A percentile compares a stretch with the other conserved stretches of the same genome.
These are phyloP conservation scores for Ophioninae sp. DNA, from an alignment of 2,888 invertebrate species.

Conservation along the genomic window DNA sequence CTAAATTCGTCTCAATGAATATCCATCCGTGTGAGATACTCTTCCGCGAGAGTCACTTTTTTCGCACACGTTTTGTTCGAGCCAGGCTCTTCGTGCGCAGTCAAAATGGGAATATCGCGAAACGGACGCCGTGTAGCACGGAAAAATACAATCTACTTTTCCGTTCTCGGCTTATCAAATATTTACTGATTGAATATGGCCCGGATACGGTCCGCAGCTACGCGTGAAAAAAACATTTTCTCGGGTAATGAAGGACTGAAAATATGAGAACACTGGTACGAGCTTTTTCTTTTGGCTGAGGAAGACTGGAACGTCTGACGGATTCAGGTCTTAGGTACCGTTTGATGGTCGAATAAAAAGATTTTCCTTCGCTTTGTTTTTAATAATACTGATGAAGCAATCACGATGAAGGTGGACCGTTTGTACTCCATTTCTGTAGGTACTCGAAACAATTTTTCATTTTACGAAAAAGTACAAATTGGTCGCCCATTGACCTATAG, in stretches of 20 bases:
- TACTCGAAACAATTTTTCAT: too few relatives aligned
- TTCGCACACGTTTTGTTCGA: background rate
- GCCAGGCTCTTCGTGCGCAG: background rate
- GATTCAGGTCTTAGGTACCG: too few relatives aligned
- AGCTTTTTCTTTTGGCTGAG: background rate
- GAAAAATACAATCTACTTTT: constrained; percentile 45
- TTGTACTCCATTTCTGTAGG: too few relatives aligned
- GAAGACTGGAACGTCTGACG: background rate
- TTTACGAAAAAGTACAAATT: too few relatives aligned
- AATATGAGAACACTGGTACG: background rate
- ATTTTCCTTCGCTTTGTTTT: too few relatives aligned
- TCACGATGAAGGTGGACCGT: too few relatives aligned
- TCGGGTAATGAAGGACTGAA: background rate
- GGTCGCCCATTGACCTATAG: too few relatives aligned
- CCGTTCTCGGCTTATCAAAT: constrained; percentile 37
- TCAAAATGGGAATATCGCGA: background rate
- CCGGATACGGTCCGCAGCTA: background rate
- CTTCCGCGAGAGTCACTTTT: background rate
- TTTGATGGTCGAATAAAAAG: too few relatives aligned
- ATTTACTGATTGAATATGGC: constrained; percentile 34
- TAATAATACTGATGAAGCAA: too few relatives aligned
- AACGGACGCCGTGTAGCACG: background rate
- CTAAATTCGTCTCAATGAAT: constrained; percentile 1
- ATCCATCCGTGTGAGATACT: background rate
- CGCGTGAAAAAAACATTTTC: background rate